Evolutionary conservation across 2,113 vertebrate species (phyloP), one percentile per base, ranked within the genome.

Genomic region (Hydrolagus affinis): DNA sequence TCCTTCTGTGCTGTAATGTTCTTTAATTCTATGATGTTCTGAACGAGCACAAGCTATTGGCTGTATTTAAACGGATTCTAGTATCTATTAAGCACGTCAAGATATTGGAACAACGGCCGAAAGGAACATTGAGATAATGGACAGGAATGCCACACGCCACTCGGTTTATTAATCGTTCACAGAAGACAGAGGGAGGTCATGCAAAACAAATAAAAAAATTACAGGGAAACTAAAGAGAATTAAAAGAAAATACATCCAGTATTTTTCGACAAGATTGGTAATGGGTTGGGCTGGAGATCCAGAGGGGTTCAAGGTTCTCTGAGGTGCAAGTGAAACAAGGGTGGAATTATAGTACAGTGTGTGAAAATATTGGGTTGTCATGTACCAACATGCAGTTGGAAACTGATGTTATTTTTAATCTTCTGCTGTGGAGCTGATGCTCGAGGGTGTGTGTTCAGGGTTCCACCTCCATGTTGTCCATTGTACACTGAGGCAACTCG

Each of bases 401-500:
- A 83, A 44, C 44, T 44, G 44, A 6, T 44, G 44, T 44, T 25
- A 62, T 25, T 28, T 68, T 23, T 19, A 14, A 57, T 59, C 69
- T 71, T 28, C 19, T 11, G 70, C 30, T 57, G 28, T 25, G 69
- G 30, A 21, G n/a, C 14, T 25, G 19, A 56, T 71, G 28, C 21
- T 75, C 73, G 21, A 17, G 25, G 25, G 59, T 10, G 4, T 21
- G 19, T 1, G 74, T 87, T 95, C 90, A 98, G 88, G 95, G 96
- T 90, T 96, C 96, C 85, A 92, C 93, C 88, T 96, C 95, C 89
- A 96, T 94, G 91, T 92, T 94, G 85, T 95, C 94, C 7, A 94
- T 92, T 86, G 95, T 95, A 71, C 92, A 90, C 87, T 94, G 93
- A 0, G 95, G 91, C 30, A 94, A 92, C 91, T 96, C 96, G 91